A percentile compares a stretch with the other conserved stretches of the same genome.
These are phyloP conservation scores for Nipponia nippon DNA, from an alignment of 2,113 vertebrate species.

Conservation along the genomic window DNA sequence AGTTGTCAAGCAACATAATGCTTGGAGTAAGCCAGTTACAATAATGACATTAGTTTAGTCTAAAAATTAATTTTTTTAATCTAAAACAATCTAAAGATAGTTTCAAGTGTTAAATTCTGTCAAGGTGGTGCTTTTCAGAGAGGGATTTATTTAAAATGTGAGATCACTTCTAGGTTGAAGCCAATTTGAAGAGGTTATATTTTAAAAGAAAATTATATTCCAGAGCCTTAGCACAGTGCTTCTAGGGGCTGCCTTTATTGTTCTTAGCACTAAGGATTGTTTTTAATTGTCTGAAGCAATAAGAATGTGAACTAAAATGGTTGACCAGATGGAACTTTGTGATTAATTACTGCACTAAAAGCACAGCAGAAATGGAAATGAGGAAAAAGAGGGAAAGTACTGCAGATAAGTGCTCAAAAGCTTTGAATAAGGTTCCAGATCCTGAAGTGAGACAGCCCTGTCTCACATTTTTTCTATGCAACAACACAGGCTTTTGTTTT, in stretches of 20 bases:
- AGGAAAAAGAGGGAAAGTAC: slow-evolving; percentile 3
- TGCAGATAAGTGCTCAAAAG: slow-evolving; percentile 14
- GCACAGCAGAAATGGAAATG: slow-evolving; percentile 2
- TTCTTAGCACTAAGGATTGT: neutral
- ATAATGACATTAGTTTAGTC: slow-evolving; percentile 12
- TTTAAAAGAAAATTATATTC: slow-evolving; percentile 47
- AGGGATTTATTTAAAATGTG: slow-evolving; percentile 44
- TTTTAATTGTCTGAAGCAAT: slow-evolving; percentile 60
- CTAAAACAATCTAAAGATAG: slow-evolving; percentile 51
- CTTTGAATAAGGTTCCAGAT: neutral
- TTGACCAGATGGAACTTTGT: slow-evolving; percentile 63
- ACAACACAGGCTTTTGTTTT: neutral
- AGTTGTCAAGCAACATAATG: slow-evolving; percentile 29
- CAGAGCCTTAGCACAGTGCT: neutral
- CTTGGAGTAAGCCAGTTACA: slow-evolving; percentile 28
- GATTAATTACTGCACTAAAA: slow-evolving; percentile 39
- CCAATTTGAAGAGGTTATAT: slow-evolving; percentile 33
- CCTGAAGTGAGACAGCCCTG: neutral
- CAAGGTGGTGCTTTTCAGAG: slow-evolving; percentile 21
- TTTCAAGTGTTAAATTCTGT: slow-evolving; percentile 54
- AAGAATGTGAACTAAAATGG: slow-evolving; percentile 55
- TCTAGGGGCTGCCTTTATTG: slow-evolving; percentile 14
- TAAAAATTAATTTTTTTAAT: slow-evolving; percentile 62
- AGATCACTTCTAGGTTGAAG: slow-evolving; percentile 55
- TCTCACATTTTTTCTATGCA: neutral